A percentile compares a stretch with the other conserved stretches of the same genome.
Evolutionary conservation across 2,797 vertebrate species (phyloP).

Genomic region (Austrolebias charrua): DNA sequence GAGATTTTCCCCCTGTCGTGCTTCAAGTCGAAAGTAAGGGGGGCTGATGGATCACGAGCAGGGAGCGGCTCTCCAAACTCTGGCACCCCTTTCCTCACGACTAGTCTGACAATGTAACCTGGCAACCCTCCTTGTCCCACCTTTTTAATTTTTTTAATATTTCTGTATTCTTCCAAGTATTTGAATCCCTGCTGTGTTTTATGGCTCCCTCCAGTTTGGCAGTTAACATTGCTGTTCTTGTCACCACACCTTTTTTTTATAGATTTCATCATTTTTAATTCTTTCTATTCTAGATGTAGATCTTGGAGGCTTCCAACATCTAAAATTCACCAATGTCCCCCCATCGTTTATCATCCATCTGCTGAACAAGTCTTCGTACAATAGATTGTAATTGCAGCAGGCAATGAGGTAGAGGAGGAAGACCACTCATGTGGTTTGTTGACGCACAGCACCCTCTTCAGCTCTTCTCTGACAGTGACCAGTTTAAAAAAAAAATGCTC

Average conservation of each 20-base stretch:
- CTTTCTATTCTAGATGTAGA: slow-evolving; percentile 13
- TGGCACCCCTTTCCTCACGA: slow-evolving; percentile 61
- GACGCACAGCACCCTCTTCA: slow-evolving; percentile 64
- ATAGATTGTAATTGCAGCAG: slow-evolving; percentile 77
- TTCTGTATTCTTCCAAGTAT: neutral
- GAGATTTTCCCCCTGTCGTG: slow-evolving; percentile 68
- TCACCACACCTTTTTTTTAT: too few relatives aligned
- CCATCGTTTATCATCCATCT: slow-evolving; percentile 55
- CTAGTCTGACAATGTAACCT: slow-evolving; percentile 40
- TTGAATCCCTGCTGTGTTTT: slow-evolving; percentile 18
- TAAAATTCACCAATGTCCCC: slow-evolving; percentile 59
- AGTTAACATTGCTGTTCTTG: neutral
- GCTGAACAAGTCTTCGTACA: slow-evolving; percentile 73
- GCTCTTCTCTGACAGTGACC: slow-evolving; percentile 11
- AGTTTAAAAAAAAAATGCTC: too few relatives aligned
- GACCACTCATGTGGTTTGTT: slow-evolving; percentile 45
- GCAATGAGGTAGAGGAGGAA: slow-evolving; percentile 36
- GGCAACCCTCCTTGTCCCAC: slow-evolving; percentile 35
- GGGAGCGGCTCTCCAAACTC: slow-evolving; percentile 64
- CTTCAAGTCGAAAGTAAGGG: slow-evolving; percentile 57
- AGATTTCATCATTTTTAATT: neutral
- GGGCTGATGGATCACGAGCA: slow-evolving; percentile 71
- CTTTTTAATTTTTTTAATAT: slow-evolving; percentile 14
- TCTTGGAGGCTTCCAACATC: neutral
- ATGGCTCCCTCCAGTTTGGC: slow-evolving; percentile 18